Evolutionary conservation across 92 coral and sea anemone species (phyloP).

Genomic region (Umimayanthus chanpuru): DNA sequence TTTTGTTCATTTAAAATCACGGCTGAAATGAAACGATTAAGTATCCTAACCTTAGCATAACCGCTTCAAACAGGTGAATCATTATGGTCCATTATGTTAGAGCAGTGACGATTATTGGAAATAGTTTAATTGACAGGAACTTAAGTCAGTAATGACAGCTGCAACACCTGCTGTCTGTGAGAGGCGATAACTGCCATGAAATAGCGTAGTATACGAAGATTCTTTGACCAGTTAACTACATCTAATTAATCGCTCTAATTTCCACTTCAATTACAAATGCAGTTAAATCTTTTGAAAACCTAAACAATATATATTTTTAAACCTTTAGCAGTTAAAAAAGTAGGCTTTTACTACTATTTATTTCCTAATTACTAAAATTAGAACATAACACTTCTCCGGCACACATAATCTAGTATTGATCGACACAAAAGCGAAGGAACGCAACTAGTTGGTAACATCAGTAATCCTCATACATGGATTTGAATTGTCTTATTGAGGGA

Average conservation of each 20-base stretch:
- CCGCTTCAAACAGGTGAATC: background rate
- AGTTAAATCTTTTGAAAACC: background rate
- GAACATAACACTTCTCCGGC: conserved; percentile 3
- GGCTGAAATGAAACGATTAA: background rate
- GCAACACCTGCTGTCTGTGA: background rate
- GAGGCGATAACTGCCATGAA: background rate
- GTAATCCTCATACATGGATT: too few species aligned
- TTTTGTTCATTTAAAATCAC: background rate
- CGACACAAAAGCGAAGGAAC: too few species aligned
- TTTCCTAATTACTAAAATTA: background rate
- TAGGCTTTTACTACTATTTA: background rate
- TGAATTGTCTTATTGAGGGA: too few species aligned
- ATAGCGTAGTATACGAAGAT: too few species aligned
- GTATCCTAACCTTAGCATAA: too few species aligned
- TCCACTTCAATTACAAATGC: background rate
- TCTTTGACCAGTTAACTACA: background rate
- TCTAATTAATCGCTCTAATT: background rate
- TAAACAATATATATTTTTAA: background rate
- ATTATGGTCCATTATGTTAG: background rate
- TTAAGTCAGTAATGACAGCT: background rate
- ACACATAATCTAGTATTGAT: background rate
- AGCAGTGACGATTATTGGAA: background rate
- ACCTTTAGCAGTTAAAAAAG: too few species aligned
- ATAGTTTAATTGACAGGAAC: background rate
- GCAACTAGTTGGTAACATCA: too few species aligned